Base-by-base conservation (phyloP, 2,113 vertebrate species). In the Cinclus mexicanus region DNA sequence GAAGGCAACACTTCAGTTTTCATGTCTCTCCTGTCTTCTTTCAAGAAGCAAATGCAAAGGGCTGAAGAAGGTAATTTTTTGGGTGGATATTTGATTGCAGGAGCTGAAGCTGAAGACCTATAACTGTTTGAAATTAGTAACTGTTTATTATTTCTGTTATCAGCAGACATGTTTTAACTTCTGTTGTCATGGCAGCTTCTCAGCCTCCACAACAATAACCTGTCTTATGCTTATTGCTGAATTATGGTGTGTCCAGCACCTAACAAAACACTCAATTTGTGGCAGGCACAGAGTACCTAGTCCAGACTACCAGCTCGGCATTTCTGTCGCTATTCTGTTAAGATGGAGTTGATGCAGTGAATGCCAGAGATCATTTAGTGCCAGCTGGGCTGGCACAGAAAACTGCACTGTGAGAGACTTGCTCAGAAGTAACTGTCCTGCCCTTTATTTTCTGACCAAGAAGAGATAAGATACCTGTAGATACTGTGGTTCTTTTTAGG, bases 281-380 rank as follows among this genome's bases (percentile, higher is more conserved):
- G 70, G 14, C 46, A 37, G 25, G 19, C 26, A 12, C 14, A 31
- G n/a, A 65, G 17, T 14, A 49, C 4, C 31, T 31, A 37, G 75
- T 37, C n/a, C 71, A 46, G 82, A 29, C 17, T 15, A 42, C 35
- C 60, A 44, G 37, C 50, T 70, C 47, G 47, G 55, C 0, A 0
- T 28, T 83, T 74, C 41, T 57, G 17, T n/a, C 61, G 16, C 55
- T 61, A 0, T 29, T 65, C 26, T 31, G 20, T 29, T 42, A 13
- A 1, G 9, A n/a, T 0, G 4, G 64, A 83, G 70, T 53, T 72
- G 60, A 39, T 33, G 44, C 52, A 56, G 35, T 46, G 50, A 86
- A 37, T 19, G 6, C 41, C 31, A 53, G 59, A 1, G 11, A 33
- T 55, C 35, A 7, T 18, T 83, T n/a, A 20, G 33, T 59, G 83